These are phyloP conservation scores for Acleris emargana DNA, from an alignment of 2,888 invertebrate species.

Conservation along the genomic window DNA sequence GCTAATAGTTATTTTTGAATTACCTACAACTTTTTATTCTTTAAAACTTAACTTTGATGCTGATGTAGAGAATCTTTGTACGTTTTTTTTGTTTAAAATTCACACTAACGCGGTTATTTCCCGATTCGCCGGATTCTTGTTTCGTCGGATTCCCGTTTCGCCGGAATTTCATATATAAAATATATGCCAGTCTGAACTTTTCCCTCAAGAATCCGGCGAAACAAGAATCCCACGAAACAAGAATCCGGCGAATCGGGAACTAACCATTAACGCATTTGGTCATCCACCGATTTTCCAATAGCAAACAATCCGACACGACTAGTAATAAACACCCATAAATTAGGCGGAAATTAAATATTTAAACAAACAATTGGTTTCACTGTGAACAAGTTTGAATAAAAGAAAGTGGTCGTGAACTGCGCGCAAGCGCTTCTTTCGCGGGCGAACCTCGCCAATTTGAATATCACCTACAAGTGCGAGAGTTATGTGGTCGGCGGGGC, in stretches of 20 bases:
- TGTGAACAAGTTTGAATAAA: slow-evolving; percentile 39
- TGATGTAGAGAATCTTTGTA: too few relatives aligned
- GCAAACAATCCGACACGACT: slow-evolving; percentile 4
- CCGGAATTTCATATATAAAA: too few relatives aligned
- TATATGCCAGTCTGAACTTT: too few relatives aligned
- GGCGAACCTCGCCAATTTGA: slow-evolving; percentile 19
- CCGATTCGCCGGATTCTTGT: too few relatives aligned
- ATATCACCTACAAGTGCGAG: neutral
- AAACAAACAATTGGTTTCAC: slow-evolving; percentile 42
- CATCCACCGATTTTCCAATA: slow-evolving; percentile 13
- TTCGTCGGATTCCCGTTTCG: too few relatives aligned
- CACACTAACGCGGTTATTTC: too few relatives aligned
- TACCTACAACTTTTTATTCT: neutral
- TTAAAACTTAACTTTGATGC: too few relatives aligned
- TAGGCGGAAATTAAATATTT: slow-evolving; percentile 32
- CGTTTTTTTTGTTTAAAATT: too few relatives aligned
- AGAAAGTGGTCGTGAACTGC: slow-evolving; percentile 39
- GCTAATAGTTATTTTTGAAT: too few relatives aligned
- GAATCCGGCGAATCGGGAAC: too few relatives aligned
- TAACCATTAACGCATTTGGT: neutral
- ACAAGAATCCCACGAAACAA: too few relatives aligned
- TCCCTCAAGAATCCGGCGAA: too few relatives aligned
- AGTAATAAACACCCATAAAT: slow-evolving; percentile 25
- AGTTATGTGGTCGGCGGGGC: neutral
- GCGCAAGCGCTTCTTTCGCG: slow-evolving; percentile 30